Percentiles rank a stretch among this genome's conserved stretches.
phyloP scores from a whole-genome alignment of 2,797 vertebrate species.

The Australoheros facetus region DNA sequence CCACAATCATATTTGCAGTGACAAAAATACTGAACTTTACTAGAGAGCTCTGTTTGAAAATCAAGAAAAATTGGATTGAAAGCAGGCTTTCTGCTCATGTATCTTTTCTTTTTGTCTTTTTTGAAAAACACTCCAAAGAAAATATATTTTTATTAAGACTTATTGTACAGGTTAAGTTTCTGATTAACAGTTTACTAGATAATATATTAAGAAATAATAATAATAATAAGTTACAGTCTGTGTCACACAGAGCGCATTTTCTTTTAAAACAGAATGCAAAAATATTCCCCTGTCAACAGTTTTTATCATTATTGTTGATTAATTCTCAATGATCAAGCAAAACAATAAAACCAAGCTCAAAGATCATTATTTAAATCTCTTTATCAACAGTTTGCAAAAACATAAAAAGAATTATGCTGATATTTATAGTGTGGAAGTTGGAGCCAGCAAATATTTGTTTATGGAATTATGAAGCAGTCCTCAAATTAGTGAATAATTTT shows the following conservation, averaged over 20 bases:
- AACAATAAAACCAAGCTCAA: background rate
- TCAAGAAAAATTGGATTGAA: background rate
- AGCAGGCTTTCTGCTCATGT: background rate
- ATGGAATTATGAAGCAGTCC: background rate
- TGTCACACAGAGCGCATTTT: background rate
- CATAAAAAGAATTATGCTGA: background rate
- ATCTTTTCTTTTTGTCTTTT: background rate
- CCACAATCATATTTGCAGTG: background rate
- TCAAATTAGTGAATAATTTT: background rate
- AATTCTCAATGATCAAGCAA: background rate
- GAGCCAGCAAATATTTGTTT: background rate
- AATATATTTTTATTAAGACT: background rate
- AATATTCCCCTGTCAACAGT: background rate
- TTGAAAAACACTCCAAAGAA: background rate
- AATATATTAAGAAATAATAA: background rate
- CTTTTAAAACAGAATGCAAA: background rate
- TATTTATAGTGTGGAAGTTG: background rate
- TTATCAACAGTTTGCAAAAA: background rate
- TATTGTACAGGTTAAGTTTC: background rate
- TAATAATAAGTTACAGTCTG: accelerated
- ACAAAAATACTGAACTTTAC: background rate
- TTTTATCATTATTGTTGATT: background rate
- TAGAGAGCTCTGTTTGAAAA: background rate
- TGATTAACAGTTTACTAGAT: background rate
- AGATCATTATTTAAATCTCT: background rate